Base-by-base conservation (phyloP, 2,888 invertebrate genomes). In the Catonia carolina region DNA sequence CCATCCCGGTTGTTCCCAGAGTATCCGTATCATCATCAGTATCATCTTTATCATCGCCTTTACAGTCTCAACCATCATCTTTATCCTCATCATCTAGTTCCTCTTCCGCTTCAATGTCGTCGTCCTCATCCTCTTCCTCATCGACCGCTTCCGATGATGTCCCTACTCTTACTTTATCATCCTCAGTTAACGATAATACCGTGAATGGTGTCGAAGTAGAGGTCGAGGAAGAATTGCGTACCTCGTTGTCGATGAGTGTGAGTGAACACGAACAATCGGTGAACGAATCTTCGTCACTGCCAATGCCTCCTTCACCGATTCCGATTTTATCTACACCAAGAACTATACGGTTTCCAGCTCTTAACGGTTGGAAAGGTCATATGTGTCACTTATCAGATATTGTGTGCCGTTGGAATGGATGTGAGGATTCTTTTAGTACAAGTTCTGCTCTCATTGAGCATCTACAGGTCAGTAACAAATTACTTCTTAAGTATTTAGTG, bases 401-500 rank as follows among this genome's bases (percentile, higher is more conserved):
- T 12, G 53, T 64, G 14, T 92, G 92, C 70, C 78, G 85, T 63
- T 92, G 92, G 92, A 82, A 85, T 70, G 84, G 88, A 69, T 92
- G 92, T 74, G 83, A 81, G 67, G 80, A 79, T 66, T 83, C 83
- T 70, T 86, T 88, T 67, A 89, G 89, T 62, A 84, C 85, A 68
- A 85, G 84, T 73, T 81, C 86, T 55, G 87, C 86, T 71, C 82
- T 92, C 64, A 77, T 91, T 68, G 91, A 91, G 73, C 92, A 92
- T 74, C 79, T 92, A 74, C 90, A 91, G 83, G 88, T 87, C 72
- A 60, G 17, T 66, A 47, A 15, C 15, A 23, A 14, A 22, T 7
- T 33, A 17, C n/a, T n/a, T n/a, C n/a, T n/a, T n/a, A n/a, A n/a
- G n/a, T n/a, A n/a, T n/a, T n/a, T n/a, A n/a, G n/a, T n/a, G n/a